Percentiles rank a stretch among this genome's conserved stretches.
These are phyloP conservation scores for Bagarius yarrelli DNA, from an alignment of 2,113 vertebrate genomes.

Conservation along the genomic window DNA sequence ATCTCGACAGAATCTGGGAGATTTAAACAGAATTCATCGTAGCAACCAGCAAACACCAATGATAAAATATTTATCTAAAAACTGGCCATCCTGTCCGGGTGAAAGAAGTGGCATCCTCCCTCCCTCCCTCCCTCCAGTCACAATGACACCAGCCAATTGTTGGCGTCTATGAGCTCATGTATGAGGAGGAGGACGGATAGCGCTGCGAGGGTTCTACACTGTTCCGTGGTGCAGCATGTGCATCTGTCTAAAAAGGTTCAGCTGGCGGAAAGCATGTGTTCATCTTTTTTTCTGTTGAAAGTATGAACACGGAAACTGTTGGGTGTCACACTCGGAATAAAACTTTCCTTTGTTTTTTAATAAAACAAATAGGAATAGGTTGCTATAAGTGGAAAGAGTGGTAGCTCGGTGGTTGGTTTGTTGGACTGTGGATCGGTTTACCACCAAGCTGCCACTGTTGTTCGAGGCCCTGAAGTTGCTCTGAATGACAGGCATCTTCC, in stretches of 20 bases:
- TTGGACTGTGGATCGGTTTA: no score
- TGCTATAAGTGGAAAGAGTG: no score
- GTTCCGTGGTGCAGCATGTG: neutral
- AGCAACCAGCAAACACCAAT: neutral
- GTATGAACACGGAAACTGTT: no score
- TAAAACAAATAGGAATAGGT: no score
- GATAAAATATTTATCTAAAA: neutral
- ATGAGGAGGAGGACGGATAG: neutral
- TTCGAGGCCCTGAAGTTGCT: no score
- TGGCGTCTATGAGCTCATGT: neutral
- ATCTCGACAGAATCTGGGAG: neutral
- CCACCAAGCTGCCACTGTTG: no score
- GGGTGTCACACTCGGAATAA: no score
- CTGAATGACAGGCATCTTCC: no score
- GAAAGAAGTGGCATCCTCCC: neutral
- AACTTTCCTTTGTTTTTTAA: no score
- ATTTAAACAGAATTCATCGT: neutral
- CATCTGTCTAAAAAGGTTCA: neutral
- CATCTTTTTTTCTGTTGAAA: neutral
- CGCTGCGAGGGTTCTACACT: neutral
- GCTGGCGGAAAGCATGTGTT: neutral
- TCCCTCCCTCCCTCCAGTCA: neutral
- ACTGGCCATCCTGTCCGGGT: neutral
- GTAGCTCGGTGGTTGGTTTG: no score
- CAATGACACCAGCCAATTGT: neutral